A percentile compares a stretch with the other conserved stretches of the same genome.
Conservation (phyloP, 2,113 vertebrate genomes). For the Rostratula benghalensis region DNA sequence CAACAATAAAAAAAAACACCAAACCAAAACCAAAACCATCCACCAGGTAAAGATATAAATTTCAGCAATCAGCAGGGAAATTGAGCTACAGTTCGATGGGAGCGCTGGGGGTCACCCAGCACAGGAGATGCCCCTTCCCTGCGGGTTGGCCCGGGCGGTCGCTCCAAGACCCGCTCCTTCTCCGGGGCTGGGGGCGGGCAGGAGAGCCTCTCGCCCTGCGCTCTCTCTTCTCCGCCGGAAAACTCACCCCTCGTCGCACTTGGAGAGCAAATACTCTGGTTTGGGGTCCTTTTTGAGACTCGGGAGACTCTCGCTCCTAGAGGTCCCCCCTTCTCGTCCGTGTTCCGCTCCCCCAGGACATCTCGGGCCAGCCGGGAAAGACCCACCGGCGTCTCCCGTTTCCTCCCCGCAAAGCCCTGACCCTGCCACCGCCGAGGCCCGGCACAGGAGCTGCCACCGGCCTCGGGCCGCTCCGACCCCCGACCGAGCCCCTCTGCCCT, state of each 20-base stretch:
- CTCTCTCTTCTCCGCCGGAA: rapidly evolving
- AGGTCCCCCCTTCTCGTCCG: no score
- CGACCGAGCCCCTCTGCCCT: background rate
- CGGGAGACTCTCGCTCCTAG: rapidly evolving
- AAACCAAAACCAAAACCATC: no score
- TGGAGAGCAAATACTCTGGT: rapidly evolving
- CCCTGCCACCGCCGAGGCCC: no score
- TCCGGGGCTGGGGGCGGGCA: rapidly evolving
- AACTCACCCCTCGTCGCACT: rapidly evolving
- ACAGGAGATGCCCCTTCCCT: rapidly evolving
- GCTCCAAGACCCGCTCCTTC: rapidly evolving
- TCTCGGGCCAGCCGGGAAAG: rapidly evolving
- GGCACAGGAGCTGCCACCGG: background rate
- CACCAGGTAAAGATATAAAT: rapidly evolving
- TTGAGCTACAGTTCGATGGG: rapidly evolving
- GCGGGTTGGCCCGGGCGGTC: rapidly evolving
- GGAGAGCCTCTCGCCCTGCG: rapidly evolving
- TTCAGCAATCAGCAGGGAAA: rapidly evolving
- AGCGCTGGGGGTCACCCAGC: background rate
- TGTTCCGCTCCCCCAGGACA: background rate
- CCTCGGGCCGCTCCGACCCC: background rate
- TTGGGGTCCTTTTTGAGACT: rapidly evolving
- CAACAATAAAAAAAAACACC: no score
- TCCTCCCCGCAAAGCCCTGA: rapidly evolving
- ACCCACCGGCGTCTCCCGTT: rapidly evolving